Conservation (phyloP, 2,113 vertebrate species). For the Tinamus guttatus region DNA sequence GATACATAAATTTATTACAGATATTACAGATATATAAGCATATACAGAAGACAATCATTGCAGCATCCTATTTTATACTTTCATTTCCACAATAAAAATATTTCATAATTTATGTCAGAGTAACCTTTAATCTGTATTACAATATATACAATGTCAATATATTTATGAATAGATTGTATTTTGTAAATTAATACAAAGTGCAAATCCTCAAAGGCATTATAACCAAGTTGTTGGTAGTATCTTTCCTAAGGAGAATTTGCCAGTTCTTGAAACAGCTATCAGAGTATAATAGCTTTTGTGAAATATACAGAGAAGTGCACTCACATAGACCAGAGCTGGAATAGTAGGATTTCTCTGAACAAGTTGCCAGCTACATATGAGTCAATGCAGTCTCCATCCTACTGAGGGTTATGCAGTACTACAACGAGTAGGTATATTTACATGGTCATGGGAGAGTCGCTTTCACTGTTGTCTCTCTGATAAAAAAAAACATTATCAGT, state of each 20-base stretch:
- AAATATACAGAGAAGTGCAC: background rate
- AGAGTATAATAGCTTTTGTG: background rate
- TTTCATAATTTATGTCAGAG: background rate
- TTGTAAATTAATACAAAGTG: background rate
- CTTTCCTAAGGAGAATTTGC: background rate
- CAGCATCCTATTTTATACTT: background rate
- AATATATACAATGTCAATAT: background rate
- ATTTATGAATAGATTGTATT: background rate
- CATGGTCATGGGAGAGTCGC: accelerated
- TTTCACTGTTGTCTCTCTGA: background rate
- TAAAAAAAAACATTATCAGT: background rate
- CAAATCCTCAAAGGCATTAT: background rate
- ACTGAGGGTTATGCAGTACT: background rate
- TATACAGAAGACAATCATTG: background rate
- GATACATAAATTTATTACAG: background rate
- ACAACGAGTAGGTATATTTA: background rate
- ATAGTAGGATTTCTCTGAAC: background rate
- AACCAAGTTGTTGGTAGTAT: background rate
- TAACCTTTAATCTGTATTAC: background rate
- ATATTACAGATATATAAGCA: background rate
- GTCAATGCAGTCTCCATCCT: background rate
- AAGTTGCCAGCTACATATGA: background rate
- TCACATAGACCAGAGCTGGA: background rate
- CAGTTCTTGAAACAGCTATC: background rate
- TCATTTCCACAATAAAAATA: background rate